Percentiles rank a stretch among this genome's conserved stretches.
These are phyloP conservation scores for Tonatia bakeri DNA, from an alignment of 2,113 vertebrate species.

Conservation along the genomic window DNA sequence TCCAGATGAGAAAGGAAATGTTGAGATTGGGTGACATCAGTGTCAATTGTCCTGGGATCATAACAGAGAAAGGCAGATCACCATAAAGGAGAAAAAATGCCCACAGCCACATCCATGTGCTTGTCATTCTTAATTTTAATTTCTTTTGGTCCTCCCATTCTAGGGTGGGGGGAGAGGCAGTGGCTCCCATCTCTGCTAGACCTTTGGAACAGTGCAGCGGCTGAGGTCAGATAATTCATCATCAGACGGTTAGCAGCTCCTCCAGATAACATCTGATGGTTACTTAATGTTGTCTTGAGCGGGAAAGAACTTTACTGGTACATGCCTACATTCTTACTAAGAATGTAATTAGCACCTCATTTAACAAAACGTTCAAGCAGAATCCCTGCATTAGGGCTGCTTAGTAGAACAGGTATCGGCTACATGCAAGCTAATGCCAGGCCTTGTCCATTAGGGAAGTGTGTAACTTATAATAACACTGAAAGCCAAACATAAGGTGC, in stretches of 20 bases:
- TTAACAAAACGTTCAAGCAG: not conserved
- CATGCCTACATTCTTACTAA: not conserved
- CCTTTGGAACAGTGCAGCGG: not conserved
- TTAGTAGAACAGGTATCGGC: not conserved
- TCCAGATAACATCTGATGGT: not conserved
- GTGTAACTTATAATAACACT: not conserved
- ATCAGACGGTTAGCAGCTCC: not conserved
- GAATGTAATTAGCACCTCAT: not conserved
- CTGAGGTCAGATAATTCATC: not conserved
- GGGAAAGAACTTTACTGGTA: not conserved
- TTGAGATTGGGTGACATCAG: not conserved
- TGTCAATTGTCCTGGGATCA: not conserved
- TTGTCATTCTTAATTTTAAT: not conserved
- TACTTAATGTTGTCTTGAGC: not conserved
- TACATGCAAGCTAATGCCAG: not conserved
- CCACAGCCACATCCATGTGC: not conserved
- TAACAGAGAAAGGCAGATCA: not conserved
- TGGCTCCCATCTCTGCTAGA: not conserved
- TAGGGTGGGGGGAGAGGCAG: not conserved
- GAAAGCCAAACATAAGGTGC: not conserved
- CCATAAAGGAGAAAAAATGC: not conserved
- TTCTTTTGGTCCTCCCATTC: not conserved
- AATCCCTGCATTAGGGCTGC: not conserved
- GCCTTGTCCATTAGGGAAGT: not conserved
- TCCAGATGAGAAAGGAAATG: not conserved